Percentiles rank a stretch among this genome's conserved stretches.
Evolutionary conservation across 2,888 invertebrate genomes (phyloP).

Genomic region (Leucania comma): DNA sequence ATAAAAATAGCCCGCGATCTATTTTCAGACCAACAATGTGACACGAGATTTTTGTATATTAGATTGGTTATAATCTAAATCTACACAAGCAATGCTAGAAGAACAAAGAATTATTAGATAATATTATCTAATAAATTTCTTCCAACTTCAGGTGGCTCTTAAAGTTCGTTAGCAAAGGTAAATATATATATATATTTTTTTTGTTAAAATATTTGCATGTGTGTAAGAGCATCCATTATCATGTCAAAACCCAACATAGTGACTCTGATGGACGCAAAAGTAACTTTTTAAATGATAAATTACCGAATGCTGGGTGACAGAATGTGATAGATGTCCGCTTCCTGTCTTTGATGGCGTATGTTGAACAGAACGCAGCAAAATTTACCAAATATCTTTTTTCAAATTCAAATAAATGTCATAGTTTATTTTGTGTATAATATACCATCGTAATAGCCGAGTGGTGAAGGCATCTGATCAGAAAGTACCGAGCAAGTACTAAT

Average conservation of each 20-base stretch:
- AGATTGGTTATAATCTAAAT: too few species aligned
- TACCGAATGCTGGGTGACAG: slow-evolving; percentile 1
- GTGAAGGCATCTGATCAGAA: too few species aligned
- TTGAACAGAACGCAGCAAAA: slow-evolving; percentile 12
- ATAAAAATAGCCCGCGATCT: too few species aligned
- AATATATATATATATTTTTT: slow-evolving; percentile 15
- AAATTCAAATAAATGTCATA: neutral
- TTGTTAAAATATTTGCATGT: slow-evolving; percentile 14
- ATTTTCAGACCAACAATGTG: too few species aligned
- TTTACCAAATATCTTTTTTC: neutral
- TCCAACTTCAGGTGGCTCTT: neutral
- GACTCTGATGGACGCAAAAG: slow-evolving; percentile 29
- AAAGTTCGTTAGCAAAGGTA: slow-evolving; percentile 3
- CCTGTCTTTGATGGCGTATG: neutral
- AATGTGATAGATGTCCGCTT: slow-evolving; percentile 36
- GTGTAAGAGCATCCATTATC: slow-evolving; percentile 43
- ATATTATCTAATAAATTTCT: neutral
- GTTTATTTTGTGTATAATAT: too few species aligned
- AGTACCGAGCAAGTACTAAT: too few species aligned
- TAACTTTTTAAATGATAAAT: slow-evolving; percentile 56
- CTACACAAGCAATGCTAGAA: too few species aligned
- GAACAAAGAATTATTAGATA: neutral
- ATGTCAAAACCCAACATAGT: slow-evolving; percentile 34
- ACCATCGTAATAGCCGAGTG: too few species aligned
- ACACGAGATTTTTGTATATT: too few species aligned